phyloP scores from a whole-genome alignment of 1,140 invertebrate genomes.

The Atta cephalotes region DNA sequence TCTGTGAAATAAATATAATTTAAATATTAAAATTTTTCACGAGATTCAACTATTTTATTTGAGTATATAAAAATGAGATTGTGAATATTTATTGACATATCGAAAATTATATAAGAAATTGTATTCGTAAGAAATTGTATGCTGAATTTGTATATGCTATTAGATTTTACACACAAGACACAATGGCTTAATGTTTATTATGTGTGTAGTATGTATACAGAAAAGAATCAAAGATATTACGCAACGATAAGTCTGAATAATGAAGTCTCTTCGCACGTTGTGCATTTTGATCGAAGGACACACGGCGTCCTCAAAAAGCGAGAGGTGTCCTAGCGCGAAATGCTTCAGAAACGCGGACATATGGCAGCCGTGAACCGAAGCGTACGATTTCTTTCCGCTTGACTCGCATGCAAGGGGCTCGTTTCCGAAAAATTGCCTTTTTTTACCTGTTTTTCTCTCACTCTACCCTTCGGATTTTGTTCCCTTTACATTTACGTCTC shows the following conservation, averaged over 20 bases:
- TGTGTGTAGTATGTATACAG: neutral
- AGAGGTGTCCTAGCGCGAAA: constrained; percentile 60
- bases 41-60: neutral
- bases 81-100: neutral
- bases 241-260: constrained; percentile 65
- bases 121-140: neutral
- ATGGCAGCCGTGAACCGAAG: constrained; percentile 63
- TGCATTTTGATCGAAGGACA: constrained; percentile 21
- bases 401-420: constrained; percentile 41
- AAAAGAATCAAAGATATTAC: constrained; percentile 40
- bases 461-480: constrained; percentile 2
- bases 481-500: neutral
- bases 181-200: constrained; percentile 22
- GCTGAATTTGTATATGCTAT: neutral
- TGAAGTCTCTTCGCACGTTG: constrained; percentile 33
- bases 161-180: neutral
- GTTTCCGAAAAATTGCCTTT: constrained; percentile 68
- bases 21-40: neutral
- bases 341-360: constrained; percentile 62
- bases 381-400: constrained; percentile 59
- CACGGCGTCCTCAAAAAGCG: constrained; percentile 28
- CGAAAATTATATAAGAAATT: neutral
- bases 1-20: neutral
- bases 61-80: neutral
- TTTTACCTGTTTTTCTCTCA: constrained; percentile 16